A percentile compares a stretch with the other conserved stretches of the same genome.
phyloP scores from a whole-genome alignment of 2,888 invertebrate species.

The Elysia crispata region DNA sequence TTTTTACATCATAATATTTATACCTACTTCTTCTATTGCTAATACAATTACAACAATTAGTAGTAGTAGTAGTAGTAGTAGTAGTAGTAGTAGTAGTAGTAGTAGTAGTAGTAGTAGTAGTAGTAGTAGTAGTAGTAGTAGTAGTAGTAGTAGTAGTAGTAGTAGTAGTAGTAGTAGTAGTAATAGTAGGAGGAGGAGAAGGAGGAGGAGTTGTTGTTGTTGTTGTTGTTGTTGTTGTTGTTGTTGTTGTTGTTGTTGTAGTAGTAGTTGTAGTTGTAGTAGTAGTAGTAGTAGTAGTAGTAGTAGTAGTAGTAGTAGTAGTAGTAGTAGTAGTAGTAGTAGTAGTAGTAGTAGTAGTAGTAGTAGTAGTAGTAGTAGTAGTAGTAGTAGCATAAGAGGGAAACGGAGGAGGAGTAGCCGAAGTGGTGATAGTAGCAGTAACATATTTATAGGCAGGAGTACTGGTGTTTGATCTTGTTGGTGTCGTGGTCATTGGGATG shows the following conservation, averaged over 20 bases:
- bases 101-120: neutral
- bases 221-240: constrained; percentile 11
- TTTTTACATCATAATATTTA: no score
- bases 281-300: constrained; percentile 36
- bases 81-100: neutral
- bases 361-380: constrained; percentile 6
- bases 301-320: neutral
- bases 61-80: constrained; percentile 36
- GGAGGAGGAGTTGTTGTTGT: no score
- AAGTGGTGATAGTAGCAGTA: constrained; percentile 18
- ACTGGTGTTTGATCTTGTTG: neutral
- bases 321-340: neutral
- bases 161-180: constrained; percentile 20
- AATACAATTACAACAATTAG: no score
- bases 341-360: neutral
- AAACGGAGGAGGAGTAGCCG: neutral
- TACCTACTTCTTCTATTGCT: no score
- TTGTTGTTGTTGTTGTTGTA: constrained; percentile 20
- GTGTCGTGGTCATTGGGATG: no score
- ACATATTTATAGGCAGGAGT: neutral
- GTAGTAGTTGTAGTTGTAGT: constrained; percentile 20
- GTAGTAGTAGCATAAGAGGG: neutral
- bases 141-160: neutral
- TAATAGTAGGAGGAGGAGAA: no score
- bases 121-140: constrained; percentile 13